Conservation (phyloP, 2,113 vertebrate species). For the Chaetodon trifascialis region DNA sequence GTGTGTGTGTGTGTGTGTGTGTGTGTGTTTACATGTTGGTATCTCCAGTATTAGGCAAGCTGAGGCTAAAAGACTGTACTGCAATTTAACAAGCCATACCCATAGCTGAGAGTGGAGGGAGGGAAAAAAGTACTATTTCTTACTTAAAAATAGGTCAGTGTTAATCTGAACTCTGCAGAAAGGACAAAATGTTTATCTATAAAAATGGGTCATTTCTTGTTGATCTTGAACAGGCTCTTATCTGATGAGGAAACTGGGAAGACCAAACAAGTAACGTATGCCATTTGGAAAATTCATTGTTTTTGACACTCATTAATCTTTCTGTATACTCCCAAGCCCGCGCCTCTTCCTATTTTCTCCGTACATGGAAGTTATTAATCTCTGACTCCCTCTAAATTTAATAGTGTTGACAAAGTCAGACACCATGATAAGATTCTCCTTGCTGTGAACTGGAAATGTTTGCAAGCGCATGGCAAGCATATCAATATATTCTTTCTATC, state of each 20-base stretch:
- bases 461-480: constrained; percentile 75
- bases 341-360: constrained; percentile 61
- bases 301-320: constrained; percentile 82
- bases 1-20: background rate
- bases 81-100: constrained; percentile 24
- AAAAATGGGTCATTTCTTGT: constrained; percentile 61
- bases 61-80: constrained; percentile 1
- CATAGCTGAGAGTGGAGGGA: constrained; percentile 28
- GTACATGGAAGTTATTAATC: constrained; percentile 83
- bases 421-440: constrained; percentile 82
- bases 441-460: constrained; percentile 79
- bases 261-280: constrained; percentile 37
- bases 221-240: constrained; percentile 59
- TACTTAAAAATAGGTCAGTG: constrained; percentile 50
- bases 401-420: constrained; percentile 84
- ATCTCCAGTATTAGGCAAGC: background rate
- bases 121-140: constrained; percentile 43
- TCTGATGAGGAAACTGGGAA: constrained; percentile 52
- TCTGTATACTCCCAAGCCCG: constrained; percentile 54
- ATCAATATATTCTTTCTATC: constrained; percentile 73
- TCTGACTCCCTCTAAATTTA: constrained; percentile 76
- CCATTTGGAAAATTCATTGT: constrained; percentile 75
- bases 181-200: constrained; percentile 64
- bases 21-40: constrained; percentile 16
- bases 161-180: constrained; percentile 61